Evolutionary conservation across 2,113 vertebrate species (phyloP).

Genomic region (Pithys albifrons): DNA sequence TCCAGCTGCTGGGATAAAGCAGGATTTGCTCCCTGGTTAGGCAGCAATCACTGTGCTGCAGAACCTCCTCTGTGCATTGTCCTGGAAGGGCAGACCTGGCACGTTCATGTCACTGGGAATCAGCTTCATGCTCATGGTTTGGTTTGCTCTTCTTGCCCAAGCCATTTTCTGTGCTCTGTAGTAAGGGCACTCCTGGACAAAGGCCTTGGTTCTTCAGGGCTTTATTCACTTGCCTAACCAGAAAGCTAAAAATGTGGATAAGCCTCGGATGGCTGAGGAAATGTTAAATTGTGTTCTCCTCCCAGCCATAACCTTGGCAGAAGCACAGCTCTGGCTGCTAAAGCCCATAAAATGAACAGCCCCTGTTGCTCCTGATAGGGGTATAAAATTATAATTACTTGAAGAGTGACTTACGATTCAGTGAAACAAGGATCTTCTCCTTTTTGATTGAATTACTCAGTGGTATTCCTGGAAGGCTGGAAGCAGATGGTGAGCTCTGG

Average conservation of each 20-base stretch:
- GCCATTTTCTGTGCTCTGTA: not conserved
- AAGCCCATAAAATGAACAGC: constrained; percentile 62
- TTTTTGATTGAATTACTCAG: constrained; percentile 67
- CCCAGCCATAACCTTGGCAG: constrained; percentile 52
- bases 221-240: not conserved
- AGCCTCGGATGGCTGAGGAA: not conserved
- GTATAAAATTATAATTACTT: constrained; percentile 75
- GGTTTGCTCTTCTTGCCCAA: not conserved
- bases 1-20: not conserved
- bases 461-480: constrained; percentile 64
- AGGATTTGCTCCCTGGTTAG: not conserved
- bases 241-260: not conserved
- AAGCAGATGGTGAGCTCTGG: constrained; percentile 72
- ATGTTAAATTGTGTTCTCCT: not conserved
- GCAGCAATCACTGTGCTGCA: not conserved
- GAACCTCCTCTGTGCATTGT: not conserved
- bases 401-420: constrained; percentile 61
- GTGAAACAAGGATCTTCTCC: constrained; percentile 54
- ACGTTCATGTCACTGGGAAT: not conserved
- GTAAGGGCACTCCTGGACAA: not conserved
- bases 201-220: not conserved
- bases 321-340: not conserved
- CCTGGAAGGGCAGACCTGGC: not conserved
- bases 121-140: not conserved
- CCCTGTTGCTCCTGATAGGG: constrained; percentile 64